Percentiles rank a stretch among this genome's conserved stretches.
phyloP scores from a whole-genome alignment of 2,888 invertebrate genomes.

The Sinodicranocentrus sp. region DNA sequence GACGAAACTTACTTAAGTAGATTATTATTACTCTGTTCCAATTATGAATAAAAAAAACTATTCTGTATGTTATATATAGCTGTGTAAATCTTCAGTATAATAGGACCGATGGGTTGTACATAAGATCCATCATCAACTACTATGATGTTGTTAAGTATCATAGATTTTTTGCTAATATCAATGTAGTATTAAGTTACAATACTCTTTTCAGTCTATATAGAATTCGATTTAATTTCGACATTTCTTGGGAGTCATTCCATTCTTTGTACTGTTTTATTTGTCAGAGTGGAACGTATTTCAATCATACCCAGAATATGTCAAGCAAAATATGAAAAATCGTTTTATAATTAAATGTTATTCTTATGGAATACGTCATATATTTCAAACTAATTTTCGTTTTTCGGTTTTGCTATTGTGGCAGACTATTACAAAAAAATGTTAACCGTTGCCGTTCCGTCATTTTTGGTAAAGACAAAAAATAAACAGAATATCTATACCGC shows the following conservation, averaged over 20 bases:
- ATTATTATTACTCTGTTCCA: constrained; percentile 54
- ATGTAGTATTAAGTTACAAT: constrained; percentile 45
- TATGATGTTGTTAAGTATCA: constrained; percentile 37
- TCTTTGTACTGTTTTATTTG: constrained; percentile 53
- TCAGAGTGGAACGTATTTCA: constrained; percentile 58
- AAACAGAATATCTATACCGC: constrained; percentile 47
- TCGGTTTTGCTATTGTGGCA: constrained; percentile 44
- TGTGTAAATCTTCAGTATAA: constrained; percentile 9
- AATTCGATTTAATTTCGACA: constrained; percentile 53
- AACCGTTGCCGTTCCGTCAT: constrained; percentile 65
- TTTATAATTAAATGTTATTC: constrained; percentile 27
- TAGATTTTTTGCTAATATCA: constrained; percentile 19
- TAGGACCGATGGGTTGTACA: constrained; percentile 58
- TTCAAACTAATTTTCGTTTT: constrained; percentile 15
- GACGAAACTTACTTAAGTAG: constrained; percentile 68
- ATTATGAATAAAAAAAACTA: constrained; percentile 35
- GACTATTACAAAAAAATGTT: constrained; percentile 46
- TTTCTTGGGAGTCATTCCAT: constrained; percentile 66
- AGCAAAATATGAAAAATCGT: constrained; percentile 16
- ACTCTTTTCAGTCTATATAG: constrained; percentile 43
- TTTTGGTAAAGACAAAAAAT: constrained; percentile 64
- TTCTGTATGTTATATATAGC: constrained; percentile 27
- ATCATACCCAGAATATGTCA: constrained; percentile 48
- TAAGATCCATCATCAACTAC: constrained; percentile 28
- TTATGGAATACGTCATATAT: constrained; percentile 1